phyloP scores from a whole-genome alignment of 2,797 vertebrate genomes.

The Parotocinclus haroldoi region DNA sequence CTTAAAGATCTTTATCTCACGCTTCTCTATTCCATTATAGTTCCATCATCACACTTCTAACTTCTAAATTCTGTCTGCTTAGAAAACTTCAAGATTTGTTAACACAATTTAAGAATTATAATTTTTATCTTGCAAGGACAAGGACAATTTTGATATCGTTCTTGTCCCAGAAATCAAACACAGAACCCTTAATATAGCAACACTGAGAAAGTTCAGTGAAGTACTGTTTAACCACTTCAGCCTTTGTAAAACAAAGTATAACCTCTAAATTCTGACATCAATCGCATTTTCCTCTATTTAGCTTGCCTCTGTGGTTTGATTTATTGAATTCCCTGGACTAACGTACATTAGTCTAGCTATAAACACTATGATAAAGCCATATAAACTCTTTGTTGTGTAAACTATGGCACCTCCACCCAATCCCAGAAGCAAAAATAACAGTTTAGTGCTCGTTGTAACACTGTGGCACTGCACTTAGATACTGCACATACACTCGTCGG shows the following conservation, averaged over 20 bases:
- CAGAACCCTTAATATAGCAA: slow-evolving; percentile 16
- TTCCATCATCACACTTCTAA: no score
- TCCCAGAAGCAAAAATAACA: background rate
- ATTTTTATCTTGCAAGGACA: no score
- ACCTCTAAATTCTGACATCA: slow-evolving; percentile 3
- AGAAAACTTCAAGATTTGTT: no score
- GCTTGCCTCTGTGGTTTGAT: slow-evolving; percentile 2
- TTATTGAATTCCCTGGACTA: background rate
- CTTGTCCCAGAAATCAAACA: slow-evolving; percentile 6
- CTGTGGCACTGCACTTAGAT: no score
- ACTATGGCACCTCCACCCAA: background rate
- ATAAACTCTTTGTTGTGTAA: slow-evolving; percentile 4
- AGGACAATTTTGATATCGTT: slow-evolving; percentile 9
- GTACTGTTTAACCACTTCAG: slow-evolving; percentile 1
- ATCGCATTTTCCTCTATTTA: slow-evolving; percentile 4
- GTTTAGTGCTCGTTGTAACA: no score
- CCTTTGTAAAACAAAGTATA: slow-evolving; percentile 8
- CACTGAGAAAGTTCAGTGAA: background rate
- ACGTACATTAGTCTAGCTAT: slow-evolving; percentile 12
- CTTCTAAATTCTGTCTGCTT: no score
- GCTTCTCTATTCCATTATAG: no score
- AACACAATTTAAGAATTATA: no score
- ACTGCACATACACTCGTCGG: no score
- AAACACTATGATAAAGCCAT: slow-evolving; percentile 7
- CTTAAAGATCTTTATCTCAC: no score